Conservation (phyloP, 2,797 vertebrate genomes). For the Anguilla megastoma region DNA sequence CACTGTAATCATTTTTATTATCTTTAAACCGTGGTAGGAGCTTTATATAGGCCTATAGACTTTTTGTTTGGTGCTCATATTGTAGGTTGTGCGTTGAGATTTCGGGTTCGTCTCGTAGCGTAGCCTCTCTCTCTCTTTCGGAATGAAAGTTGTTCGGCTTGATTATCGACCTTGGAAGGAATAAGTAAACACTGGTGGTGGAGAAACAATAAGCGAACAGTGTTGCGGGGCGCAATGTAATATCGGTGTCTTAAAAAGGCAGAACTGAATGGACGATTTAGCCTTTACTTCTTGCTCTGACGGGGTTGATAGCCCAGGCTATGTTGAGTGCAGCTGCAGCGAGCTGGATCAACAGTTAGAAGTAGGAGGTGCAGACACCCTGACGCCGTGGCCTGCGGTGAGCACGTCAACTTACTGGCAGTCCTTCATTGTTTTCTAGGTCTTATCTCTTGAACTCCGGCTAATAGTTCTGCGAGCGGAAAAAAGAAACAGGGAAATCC, state of each 20-base stretch:
- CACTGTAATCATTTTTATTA: not conserved
- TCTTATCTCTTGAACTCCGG: slow-evolving; percentile 71
- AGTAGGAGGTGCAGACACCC: slow-evolving; percentile 78
- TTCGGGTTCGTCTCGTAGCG: not conserved
- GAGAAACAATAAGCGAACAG: slow-evolving; percentile 65
- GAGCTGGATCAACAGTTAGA: slow-evolving; percentile 76
- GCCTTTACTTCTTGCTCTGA: slow-evolving; percentile 73
- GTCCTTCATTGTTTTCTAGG: slow-evolving; percentile 77
- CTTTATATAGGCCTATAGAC: not conserved
- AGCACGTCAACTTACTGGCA: slow-evolving; percentile 74
- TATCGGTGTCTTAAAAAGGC: slow-evolving; percentile 64
- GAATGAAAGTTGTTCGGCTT: slow-evolving; percentile 48
- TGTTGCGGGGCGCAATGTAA: slow-evolving; percentile 63
- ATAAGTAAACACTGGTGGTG: slow-evolving; percentile 75
- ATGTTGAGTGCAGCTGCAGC: slow-evolving; percentile 72
- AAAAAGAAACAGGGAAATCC: slow-evolving; percentile 63
- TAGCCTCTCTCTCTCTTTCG: not conserved
- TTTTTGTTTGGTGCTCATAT: not conserved
- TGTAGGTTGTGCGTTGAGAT: not conserved
- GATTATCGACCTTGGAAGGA: slow-evolving; percentile 64
- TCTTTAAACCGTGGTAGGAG: not conserved
- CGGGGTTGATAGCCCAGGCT: slow-evolving; percentile 66
- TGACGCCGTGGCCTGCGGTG: slow-evolving; percentile 80
- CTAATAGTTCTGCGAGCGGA: slow-evolving; percentile 69
- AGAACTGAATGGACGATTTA: slow-evolving; percentile 71